A percentile compares a stretch with the other conserved stretches of the same genome.
Conservation (phyloP, 2,888 invertebrate genomes). For the Drosophila paucipuncta region DNA sequence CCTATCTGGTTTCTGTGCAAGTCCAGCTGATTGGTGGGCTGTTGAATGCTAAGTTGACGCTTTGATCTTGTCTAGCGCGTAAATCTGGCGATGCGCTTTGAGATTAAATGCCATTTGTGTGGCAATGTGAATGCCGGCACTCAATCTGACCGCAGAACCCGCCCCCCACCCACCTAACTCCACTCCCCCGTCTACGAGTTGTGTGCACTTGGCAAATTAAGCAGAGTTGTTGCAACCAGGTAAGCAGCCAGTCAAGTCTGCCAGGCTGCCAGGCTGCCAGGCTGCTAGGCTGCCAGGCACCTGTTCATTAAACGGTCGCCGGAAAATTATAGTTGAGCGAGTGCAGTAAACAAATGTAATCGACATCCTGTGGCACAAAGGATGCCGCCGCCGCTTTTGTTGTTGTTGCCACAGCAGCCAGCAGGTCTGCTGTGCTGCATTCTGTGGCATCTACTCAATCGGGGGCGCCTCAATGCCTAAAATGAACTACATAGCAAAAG, state of each 20-base stretch:
- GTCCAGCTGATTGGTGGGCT: constrained; percentile 71
- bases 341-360: constrained; percentile 78
- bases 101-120: constrained; percentile 77
- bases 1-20: constrained; percentile 8
- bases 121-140: constrained; percentile 52
- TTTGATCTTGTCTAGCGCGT: constrained; percentile 78
- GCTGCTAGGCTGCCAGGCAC: constrained; percentile 46
- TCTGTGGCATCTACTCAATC: constrained; percentile 4
- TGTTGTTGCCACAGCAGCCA: constrained; percentile 19
- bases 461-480: constrained; percentile 47
- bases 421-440: constrained; percentile 31
- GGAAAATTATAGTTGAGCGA: constrained; percentile 73
- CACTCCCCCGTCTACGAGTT: not conserved
- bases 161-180: not conserved
- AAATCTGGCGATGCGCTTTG: constrained; percentile 76
- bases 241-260: constrained; percentile 12
- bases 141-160: constrained; percentile 41
- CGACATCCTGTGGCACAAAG: constrained; percentile 77
- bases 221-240: constrained; percentile 33
- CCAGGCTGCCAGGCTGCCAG: not conserved
- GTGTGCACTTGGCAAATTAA: constrained; percentile 62
- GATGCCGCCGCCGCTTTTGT: constrained; percentile 55
- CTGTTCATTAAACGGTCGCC: constrained; percentile 72
- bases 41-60: constrained; percentile 77
- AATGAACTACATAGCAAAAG: constrained; percentile 56